Conservation (phyloP, 53 echinoderm and acorn worm species). For the Luidia sarsii region DNA sequence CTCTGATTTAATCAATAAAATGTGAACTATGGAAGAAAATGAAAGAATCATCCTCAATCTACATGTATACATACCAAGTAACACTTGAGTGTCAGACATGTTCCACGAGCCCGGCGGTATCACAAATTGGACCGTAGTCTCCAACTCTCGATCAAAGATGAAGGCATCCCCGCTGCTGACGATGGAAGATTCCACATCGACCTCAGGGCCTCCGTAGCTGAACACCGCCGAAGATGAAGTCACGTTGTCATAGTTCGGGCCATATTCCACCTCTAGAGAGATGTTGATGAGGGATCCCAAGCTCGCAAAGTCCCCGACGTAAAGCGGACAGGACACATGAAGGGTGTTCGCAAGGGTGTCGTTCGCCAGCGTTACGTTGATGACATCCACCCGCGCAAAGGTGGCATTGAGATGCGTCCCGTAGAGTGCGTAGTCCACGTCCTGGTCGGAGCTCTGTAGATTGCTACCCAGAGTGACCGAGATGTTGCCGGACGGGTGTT, state of each 20-base stretch:
- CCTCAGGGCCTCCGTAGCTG: slow-evolving; percentile 49
- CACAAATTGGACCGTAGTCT: slow-evolving; percentile 4
- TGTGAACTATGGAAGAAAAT: too few species aligned
- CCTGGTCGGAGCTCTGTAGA: not conserved
- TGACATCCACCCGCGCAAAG: slow-evolving; percentile 21
- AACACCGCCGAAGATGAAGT: not conserved
- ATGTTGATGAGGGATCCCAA: slow-evolving; percentile 10
- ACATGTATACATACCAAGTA: slow-evolving; percentile 6
- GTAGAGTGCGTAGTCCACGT: not conserved
- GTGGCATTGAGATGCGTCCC: slow-evolving; percentile 4
- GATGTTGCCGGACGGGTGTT: not conserved
- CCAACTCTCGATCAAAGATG: slow-evolving; percentile 44
- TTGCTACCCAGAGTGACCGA: slow-evolving; percentile 23
- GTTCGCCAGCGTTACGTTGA: slow-evolving; percentile 19
- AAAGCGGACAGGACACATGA: slow-evolving; percentile 2
- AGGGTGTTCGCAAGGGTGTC: slow-evolving; percentile 14
- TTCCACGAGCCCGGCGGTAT: slow-evolving; percentile 44
- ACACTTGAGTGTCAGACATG: slow-evolving; percentile 22
- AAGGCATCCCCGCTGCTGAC: not conserved
- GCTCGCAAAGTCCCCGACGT: slow-evolving; percentile 12
- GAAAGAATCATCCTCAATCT: too few species aligned
- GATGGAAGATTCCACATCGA: not conserved
- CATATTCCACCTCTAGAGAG: slow-evolving; percentile 17
- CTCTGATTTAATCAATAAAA: too few species aligned
- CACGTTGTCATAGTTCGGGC: not conserved